Evolutionary conservation across 92 coral and sea anemone genomes (phyloP).

Genomic region (Parazoanthus darwini): DNA sequence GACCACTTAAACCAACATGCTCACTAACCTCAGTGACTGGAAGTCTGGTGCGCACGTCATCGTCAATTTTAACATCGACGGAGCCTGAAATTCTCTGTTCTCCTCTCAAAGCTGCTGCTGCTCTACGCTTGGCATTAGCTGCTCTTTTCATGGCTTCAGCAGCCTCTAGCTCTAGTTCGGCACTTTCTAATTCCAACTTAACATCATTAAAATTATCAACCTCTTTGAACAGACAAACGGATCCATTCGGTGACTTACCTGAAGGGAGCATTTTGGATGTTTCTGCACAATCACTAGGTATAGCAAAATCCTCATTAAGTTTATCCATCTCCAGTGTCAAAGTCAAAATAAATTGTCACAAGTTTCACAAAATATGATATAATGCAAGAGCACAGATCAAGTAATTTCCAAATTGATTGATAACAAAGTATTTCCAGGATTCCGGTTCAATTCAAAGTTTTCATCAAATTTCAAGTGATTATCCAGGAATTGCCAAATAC

Average conservation of each 20-base stretch:
- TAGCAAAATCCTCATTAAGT: background rate
- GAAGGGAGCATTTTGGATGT: background rate
- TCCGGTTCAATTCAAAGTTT: background rate
- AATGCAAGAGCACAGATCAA: background rate
- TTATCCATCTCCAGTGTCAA: background rate
- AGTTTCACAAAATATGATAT: background rate
- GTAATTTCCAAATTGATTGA: background rate
- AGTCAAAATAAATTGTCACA: background rate
- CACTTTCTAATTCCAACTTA: background rate
- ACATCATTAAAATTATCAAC: background rate
- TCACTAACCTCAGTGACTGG: background rate
- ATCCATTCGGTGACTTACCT: background rate
- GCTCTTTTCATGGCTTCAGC: no score
- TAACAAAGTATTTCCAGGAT: background rate
- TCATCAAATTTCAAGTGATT: background rate
- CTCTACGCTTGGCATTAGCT: background rate
- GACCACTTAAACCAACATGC: no score
- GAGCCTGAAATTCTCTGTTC: background rate
- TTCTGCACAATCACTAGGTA: background rate
- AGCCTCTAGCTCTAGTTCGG: background rate
- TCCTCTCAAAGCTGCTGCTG: background rate
- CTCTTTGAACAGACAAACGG: background rate
- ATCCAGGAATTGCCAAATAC: background rate
- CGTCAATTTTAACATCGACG: no score
- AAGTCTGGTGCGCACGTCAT: background rate